phyloP scores from a whole-genome alignment of 2,888 invertebrate genomes.

The Philhelius pedissequus region DNA sequence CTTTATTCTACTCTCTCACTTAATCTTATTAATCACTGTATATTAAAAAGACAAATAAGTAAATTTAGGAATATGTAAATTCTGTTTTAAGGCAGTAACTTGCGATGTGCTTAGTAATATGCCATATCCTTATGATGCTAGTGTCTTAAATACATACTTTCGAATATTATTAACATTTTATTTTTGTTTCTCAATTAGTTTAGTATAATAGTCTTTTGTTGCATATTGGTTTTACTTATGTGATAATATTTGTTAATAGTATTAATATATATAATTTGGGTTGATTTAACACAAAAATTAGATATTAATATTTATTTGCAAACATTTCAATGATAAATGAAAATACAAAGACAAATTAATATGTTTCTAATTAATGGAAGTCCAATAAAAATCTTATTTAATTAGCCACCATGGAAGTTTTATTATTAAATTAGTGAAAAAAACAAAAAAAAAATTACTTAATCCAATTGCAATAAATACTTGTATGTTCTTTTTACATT shows the following conservation, averaged over 20 bases:
- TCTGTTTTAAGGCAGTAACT: conserved; percentile 23
- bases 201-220: conserved; percentile 13
- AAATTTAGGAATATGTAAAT: conserved; percentile 22
- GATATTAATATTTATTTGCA: not conserved
- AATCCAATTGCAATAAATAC: conserved; percentile 46
- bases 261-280: not conserved
- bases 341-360: not conserved
- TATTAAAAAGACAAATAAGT: conserved; percentile 58
- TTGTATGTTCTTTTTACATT: conserved; percentile 52
- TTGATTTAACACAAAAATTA: not conserved
- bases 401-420: conserved; percentile 43
- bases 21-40: conserved; percentile 48
- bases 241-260: not conserved
- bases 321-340: not conserved
- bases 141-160: not conserved
- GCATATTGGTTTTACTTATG: not conserved
- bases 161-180: not conserved
- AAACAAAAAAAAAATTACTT: conserved; percentile 13
- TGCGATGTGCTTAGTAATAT: not conserved
- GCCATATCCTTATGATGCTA: not conserved
- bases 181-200: not conserved
- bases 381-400: conserved; percentile 27
- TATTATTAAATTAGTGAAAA: not conserved
- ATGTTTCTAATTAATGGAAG: conserved; percentile 27
- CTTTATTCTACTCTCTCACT: conserved; percentile 22